Percentiles rank a stretch among this genome's conserved stretches.
These are phyloP conservation scores for Lagopus muta DNA, from an alignment of 2,113 vertebrate genomes.

Conservation along the genomic window DNA sequence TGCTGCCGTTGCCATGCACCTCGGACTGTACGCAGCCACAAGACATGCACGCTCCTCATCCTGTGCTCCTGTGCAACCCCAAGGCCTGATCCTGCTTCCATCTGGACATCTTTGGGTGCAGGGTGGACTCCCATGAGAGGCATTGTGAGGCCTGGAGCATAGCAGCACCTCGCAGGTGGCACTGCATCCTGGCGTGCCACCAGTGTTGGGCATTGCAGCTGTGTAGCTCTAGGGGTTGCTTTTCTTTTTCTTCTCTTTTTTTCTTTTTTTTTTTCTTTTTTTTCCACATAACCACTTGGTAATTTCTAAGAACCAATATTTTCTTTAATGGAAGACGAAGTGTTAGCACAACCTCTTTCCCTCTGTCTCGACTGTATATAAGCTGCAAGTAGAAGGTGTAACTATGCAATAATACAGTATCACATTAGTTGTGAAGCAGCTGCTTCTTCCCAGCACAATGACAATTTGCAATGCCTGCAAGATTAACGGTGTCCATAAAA, in stretches of 20 bases:
- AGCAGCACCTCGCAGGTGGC: slow-evolving; percentile 24
- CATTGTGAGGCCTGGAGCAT: neutral
- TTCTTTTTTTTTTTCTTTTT: neutral
- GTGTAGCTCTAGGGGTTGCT: neutral
- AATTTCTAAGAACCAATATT: slow-evolving; percentile 39
- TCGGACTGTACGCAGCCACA: neutral
- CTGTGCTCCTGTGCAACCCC: neutral
- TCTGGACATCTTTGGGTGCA: neutral
- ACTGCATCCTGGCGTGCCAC: neutral
- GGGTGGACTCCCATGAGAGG: neutral
- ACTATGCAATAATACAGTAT: slow-evolving; percentile 79
- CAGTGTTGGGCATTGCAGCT: neutral
- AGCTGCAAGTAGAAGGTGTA: slow-evolving; percentile 71
- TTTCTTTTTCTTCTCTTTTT: neutral
- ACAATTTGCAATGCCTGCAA: slow-evolving; percentile 76
- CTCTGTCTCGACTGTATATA: slow-evolving; percentile 33
- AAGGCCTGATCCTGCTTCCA: neutral
- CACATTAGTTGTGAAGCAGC: slow-evolving; percentile 75
- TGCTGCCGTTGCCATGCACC: neutral
- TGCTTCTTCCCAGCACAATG: slow-evolving; percentile 75
- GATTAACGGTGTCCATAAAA: slow-evolving; percentile 77
- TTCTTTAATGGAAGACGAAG: slow-evolving; percentile 60
- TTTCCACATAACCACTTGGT: slow-evolving; percentile 56
- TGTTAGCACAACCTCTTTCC: neutral
- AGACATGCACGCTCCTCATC: neutral